phyloP scores from a whole-genome alignment of 2,888 invertebrate genomes.

The Hyles lineata region DNA sequence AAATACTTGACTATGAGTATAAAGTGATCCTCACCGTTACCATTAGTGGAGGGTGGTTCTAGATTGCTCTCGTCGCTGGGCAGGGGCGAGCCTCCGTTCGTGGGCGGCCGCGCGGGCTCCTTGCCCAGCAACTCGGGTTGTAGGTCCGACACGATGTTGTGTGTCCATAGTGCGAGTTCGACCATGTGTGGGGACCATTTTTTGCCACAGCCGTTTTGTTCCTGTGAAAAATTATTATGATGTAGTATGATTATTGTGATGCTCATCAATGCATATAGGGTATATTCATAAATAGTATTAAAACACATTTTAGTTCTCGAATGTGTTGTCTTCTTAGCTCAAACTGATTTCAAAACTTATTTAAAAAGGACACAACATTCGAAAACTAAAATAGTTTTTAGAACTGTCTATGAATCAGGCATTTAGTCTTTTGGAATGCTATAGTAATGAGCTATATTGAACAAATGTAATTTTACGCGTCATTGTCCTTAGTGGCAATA shows the following conservation, averaged over 20 bases:
- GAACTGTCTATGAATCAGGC: too few relatives aligned
- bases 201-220: slow-evolving; percentile 84
- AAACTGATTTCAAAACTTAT: too few relatives aligned
- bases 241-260: background rate
- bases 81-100: slow-evolving; percentile 82
- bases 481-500: too few relatives aligned
- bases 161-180: slow-evolving; percentile 97
- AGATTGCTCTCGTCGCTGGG: slow-evolving; percentile 92
- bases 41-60: slow-evolving; percentile 87
- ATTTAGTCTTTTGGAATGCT: too few relatives aligned
- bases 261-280: background rate
- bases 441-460: too few relatives aligned
- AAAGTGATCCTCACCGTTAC: slow-evolving; percentile 67
- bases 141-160: slow-evolving; percentile 93
- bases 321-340: too few relatives aligned
- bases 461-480: too few relatives aligned
- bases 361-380: too few relatives aligned
- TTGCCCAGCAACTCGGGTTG: slow-evolving; percentile 93
- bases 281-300: too few relatives aligned
- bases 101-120: slow-evolving; percentile 85
- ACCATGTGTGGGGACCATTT: slow-evolving; percentile 92
- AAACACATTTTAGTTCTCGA: too few relatives aligned
- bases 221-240: slow-evolving; percentile 51
- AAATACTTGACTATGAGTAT: background rate
- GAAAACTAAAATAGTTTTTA: too few relatives aligned